phyloP scores from a whole-genome alignment of 2,888 invertebrate genomes.

The Lumbricus terrestris region DNA sequence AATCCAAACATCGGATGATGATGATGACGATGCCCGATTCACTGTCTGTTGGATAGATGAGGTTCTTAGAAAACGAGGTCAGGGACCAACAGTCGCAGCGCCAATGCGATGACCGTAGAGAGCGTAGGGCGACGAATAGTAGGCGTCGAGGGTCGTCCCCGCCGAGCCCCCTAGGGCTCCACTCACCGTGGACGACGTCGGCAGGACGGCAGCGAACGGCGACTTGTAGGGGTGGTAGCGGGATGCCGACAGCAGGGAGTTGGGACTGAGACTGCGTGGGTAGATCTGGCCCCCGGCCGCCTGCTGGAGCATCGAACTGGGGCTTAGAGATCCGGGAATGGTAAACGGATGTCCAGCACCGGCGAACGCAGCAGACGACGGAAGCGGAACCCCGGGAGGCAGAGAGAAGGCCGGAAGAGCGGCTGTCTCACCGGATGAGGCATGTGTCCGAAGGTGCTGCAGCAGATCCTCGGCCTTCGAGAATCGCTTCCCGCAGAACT shows the following conservation, averaged over 20 bases:
- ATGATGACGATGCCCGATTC: background rate
- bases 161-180: slow-evolving; percentile 65
- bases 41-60: background rate
- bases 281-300: slow-evolving; percentile 71
- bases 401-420: slow-evolving; percentile 28
- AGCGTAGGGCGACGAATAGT: slow-evolving; percentile 83
- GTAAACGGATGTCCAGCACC: slow-evolving; percentile 23
- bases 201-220: slow-evolving; percentile 61
- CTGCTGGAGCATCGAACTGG: slow-evolving; percentile 75
- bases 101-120: slow-evolving; percentile 71
- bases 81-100: slow-evolving; percentile 30
- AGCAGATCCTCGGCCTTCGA: slow-evolving; percentile 87
- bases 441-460: slow-evolving; percentile 88
- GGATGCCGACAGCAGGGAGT: slow-evolving; percentile 80
- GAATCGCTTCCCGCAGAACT: slow-evolving; percentile 90
- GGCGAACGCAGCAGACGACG: slow-evolving; percentile 66
- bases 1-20: background rate
- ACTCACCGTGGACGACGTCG: slow-evolving; percentile 31
- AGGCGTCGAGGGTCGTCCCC: slow-evolving; percentile 54
- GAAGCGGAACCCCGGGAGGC: slow-evolving; percentile 20
- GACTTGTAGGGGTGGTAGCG: slow-evolving; percentile 93
- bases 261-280: slow-evolving; percentile 74
- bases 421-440: slow-evolving; percentile 80
- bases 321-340: slow-evolving; percentile 42
- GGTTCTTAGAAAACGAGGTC: background rate